Conservation (phyloP, 2,113 vertebrate species). For the Megaceryle maxima region DNA sequence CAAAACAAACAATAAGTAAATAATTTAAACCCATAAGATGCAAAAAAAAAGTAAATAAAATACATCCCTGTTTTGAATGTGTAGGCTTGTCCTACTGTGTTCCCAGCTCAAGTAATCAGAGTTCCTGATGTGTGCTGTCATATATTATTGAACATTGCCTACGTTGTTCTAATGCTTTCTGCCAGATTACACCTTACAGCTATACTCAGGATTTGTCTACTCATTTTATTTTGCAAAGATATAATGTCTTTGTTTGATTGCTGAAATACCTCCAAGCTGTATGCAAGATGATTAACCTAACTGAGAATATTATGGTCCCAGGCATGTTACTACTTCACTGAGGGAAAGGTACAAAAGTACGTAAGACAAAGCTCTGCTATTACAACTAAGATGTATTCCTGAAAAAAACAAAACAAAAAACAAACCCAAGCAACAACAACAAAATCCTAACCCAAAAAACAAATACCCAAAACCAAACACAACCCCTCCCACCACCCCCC, state of each 20-base stretch:
- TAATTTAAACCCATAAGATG: background rate
- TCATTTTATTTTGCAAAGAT: background rate
- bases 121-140: background rate
- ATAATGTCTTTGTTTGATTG: background rate
- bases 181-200: background rate
- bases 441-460: background rate
- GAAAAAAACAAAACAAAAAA: background rate
- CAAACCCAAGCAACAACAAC: background rate
- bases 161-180: background rate
- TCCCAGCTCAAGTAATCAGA: background rate
- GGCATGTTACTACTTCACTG: background rate
- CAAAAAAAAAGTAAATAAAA: background rate
- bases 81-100: background rate
- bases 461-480: background rate
- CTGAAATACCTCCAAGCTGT: background rate
- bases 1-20: background rate
- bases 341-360: background rate
- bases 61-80: background rate
- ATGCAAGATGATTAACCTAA: background rate
- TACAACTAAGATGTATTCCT: background rate
- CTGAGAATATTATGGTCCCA: background rate
- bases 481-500: too few relatives aligned
- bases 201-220: background rate
- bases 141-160: background rate
- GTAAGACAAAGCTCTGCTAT: background rate